These are phyloP conservation scores for Drosophila prolongata DNA, from an alignment of 2,888 invertebrate species.

Conservation along the genomic window DNA sequence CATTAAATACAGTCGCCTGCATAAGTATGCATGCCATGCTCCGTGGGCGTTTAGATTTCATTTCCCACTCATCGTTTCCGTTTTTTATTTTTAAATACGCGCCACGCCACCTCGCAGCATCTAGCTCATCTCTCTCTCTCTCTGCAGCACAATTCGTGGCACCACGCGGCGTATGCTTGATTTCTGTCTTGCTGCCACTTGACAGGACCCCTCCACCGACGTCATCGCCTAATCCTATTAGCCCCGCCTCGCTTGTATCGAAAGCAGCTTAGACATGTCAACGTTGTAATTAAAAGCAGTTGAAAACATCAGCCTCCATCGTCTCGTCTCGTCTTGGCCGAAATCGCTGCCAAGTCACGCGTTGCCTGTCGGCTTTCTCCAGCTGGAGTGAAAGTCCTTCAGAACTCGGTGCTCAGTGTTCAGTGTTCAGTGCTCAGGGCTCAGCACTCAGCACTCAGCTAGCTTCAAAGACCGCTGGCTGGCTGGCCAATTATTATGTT, in stretches of 20 bases:
- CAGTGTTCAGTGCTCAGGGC: too few relatives aligned
- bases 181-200: slow-evolving; percentile 35
- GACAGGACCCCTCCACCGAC: slow-evolving; percentile 55
- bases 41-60: slow-evolving; percentile 65
- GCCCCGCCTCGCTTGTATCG: slow-evolving; percentile 64
- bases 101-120: slow-evolving; percentile 37
- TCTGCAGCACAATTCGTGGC: slow-evolving; percentile 13
- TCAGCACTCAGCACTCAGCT: too few relatives aligned
- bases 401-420: too few relatives aligned
- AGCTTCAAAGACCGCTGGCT: neutral
- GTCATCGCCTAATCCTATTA: slow-evolving; percentile 70
- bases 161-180: slow-evolving; percentile 60
- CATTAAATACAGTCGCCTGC: slow-evolving; percentile 77
- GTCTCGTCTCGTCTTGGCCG: slow-evolving; percentile 13
- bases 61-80: slow-evolving; percentile 38
- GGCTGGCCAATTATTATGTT: slow-evolving; percentile 67
- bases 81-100: slow-evolving; percentile 55
- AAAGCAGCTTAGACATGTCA: slow-evolving; percentile 76
- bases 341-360: slow-evolving; percentile 70
- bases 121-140: slow-evolving; percentile 1
- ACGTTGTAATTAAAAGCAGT: slow-evolving; percentile 74
- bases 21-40: slow-evolving; percentile 68
- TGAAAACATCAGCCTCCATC: slow-evolving; percentile 60
- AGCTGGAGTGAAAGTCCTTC: neutral
- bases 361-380: slow-evolving; percentile 61